Conservation (phyloP, 2,888 invertebrate genomes). For the Catocala sponsa region DNA sequence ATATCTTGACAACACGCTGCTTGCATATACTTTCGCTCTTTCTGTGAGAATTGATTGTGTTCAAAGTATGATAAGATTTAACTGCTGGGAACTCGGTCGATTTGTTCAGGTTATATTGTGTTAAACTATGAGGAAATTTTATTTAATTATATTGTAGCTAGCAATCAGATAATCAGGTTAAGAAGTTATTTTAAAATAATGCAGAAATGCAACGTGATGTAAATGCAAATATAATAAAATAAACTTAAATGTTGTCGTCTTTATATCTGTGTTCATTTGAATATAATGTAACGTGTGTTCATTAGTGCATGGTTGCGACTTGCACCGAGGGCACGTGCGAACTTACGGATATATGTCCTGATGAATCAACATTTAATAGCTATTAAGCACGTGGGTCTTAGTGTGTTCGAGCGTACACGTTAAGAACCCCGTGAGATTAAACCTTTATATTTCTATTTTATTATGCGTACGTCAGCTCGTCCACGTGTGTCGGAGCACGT, state of each 20-base stretch:
- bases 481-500: slow-evolving; percentile 45
- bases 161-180: slow-evolving; percentile 54
- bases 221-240: background rate
- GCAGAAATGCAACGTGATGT: background rate
- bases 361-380: slow-evolving; percentile 72
- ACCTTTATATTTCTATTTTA: slow-evolving; percentile 42
- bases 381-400: slow-evolving; percentile 66
- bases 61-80: slow-evolving; percentile 44
- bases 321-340: slow-evolving; percentile 60
- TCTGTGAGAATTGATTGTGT: slow-evolving; percentile 56
- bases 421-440: slow-evolving; percentile 61
- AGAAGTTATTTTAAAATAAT: background rate
- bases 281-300: slow-evolving; percentile 46
- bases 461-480: slow-evolving; percentile 41
- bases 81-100: slow-evolving; percentile 67
- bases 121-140: slow-evolving; percentile 60
- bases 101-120: slow-evolving; percentile 60
- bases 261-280: slow-evolving; percentile 40
- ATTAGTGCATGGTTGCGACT: slow-evolving; percentile 30
- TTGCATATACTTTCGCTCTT: slow-evolving; percentile 68
- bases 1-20: slow-evolving; percentile 55
- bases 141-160: slow-evolving; percentile 53
- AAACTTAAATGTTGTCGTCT: slow-evolving; percentile 10
- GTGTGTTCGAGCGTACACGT: slow-evolving; percentile 54
- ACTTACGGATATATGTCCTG: slow-evolving; percentile 66